Percentiles rank a stretch among this genome's conserved stretches.
Evolutionary conservation across 2,888 invertebrate species (phyloP).

Genomic region (Euspilapteryx auroguttella): DNA sequence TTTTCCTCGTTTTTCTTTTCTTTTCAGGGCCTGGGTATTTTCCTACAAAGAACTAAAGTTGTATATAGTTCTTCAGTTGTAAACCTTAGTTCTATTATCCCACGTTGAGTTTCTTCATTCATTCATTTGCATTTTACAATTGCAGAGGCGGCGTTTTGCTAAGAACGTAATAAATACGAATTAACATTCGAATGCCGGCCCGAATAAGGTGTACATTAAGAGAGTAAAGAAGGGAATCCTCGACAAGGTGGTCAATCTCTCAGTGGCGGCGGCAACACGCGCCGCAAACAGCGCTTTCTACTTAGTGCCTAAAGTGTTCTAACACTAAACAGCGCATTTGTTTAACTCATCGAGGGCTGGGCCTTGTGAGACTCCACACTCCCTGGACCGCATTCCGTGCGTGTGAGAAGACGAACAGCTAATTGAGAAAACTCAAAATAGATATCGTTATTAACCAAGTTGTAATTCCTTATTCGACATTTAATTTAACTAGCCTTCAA

Average conservation of each 20-base stretch:
- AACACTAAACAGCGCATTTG: slow-evolving; percentile 1
- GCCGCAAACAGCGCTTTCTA: slow-evolving; percentile 40
- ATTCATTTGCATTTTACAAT: too few species aligned
- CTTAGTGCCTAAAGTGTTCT: slow-evolving; percentile 28
- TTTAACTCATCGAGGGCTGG: too few species aligned
- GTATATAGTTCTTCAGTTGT: too few species aligned
- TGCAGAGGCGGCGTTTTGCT: too few species aligned
- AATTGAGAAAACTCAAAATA: slow-evolving; percentile 14
- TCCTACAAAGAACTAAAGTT: too few species aligned
- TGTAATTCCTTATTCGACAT: slow-evolving; percentile 32
- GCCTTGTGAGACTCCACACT: too few species aligned
- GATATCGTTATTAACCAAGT: slow-evolving; percentile 37
- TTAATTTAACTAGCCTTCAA: slow-evolving; percentile 54
- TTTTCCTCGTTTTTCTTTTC: too few species aligned
- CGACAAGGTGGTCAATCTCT: slow-evolving; percentile 44
- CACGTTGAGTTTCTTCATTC: too few species aligned
- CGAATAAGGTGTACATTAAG: slow-evolving; percentile 20
- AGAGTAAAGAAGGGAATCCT: slow-evolving; percentile 18
- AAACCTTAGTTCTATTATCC: too few species aligned
- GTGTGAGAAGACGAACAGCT: too few species aligned
- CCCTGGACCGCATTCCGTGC: too few species aligned
- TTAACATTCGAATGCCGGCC: slow-evolving; percentile 12
- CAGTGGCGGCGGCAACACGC: slow-evolving; percentile 20
- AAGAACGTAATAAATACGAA: slow-evolving; percentile 7
- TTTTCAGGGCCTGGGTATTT: too few species aligned